phyloP scores from a whole-genome alignment of 2,113 vertebrate species.

The Sigmodon hispidus region DNA sequence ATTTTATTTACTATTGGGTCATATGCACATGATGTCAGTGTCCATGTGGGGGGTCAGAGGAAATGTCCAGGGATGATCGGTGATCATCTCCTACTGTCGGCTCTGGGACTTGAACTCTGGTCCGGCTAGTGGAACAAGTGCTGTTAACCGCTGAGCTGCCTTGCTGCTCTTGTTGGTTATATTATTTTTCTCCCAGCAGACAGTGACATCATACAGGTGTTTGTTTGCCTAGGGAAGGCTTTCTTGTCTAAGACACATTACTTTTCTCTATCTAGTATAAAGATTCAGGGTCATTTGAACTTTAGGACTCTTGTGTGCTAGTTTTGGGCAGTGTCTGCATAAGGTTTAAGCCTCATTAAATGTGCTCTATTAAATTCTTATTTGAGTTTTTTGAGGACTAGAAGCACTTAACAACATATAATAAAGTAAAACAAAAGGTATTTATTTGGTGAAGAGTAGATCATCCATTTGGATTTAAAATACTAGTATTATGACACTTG shows the following conservation, averaged over 20 bases:
- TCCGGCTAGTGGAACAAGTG: background rate
- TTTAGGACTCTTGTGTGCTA: background rate
- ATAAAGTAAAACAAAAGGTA: conserved; percentile 34
- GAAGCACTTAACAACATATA: background rate
- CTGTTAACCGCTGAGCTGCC: background rate
- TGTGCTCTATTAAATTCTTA: background rate
- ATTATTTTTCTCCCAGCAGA: background rate
- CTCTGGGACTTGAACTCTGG: background rate
- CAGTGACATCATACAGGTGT: background rate
- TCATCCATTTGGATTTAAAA: conserved; percentile 7
- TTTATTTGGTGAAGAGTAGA: conserved; percentile 32
- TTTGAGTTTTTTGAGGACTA: background rate
- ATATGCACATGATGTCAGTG: background rate
- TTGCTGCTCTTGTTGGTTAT: background rate
- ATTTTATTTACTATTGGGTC: background rate
- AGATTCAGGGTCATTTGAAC: background rate
- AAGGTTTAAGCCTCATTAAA: conserved; percentile 9
- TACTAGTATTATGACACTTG: background rate
- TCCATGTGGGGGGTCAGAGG: too few species aligned
- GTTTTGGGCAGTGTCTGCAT: background rate
- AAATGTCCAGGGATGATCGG: background rate
- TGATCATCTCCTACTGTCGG: background rate
- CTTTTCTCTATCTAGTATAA: background rate
- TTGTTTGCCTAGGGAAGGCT: background rate
- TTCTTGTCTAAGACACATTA: background rate